Evolutionary conservation across 2,888 invertebrate species (phyloP).

Genomic region (Atethmia centrago): DNA sequence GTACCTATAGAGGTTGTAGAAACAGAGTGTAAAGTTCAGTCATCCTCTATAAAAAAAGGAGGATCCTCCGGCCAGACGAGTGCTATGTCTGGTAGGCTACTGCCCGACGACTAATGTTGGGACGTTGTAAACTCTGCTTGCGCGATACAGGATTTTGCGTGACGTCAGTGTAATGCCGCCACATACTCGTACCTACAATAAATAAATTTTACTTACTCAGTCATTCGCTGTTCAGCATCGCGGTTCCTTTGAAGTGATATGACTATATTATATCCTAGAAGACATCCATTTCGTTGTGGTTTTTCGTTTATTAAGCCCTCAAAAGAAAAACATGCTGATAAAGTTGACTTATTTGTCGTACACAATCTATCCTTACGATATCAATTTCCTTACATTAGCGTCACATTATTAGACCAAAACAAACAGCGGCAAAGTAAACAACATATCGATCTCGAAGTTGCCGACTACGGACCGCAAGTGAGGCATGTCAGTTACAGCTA

Average conservation of each 20-base stretch:
- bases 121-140: no score
- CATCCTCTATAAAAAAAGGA: no score
- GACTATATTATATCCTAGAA: background rate
- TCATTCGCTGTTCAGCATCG: no score
- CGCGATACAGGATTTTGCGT: no score
- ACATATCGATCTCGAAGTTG: constrained; percentile 54
- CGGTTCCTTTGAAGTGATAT: background rate
- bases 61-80: no score
- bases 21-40: no score
- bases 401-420: constrained; percentile 23
- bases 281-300: background rate
- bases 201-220: background rate
- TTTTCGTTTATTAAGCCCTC: background rate
- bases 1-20: no score
- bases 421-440: constrained; percentile 41
- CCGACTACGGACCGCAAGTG: constrained; percentile 27
- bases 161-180: no score
- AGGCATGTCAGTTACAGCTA: constrained; percentile 50
- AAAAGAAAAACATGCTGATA: no score
- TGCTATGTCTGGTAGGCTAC: no score
- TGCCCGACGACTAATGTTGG: no score
- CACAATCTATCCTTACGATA: background rate
- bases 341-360: background rate
- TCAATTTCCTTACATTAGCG: constrained; percentile 8
- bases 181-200: no score